phyloP scores from a whole-genome alignment of 2,113 vertebrate species.

The Ancistrus triradiatus region DNA sequence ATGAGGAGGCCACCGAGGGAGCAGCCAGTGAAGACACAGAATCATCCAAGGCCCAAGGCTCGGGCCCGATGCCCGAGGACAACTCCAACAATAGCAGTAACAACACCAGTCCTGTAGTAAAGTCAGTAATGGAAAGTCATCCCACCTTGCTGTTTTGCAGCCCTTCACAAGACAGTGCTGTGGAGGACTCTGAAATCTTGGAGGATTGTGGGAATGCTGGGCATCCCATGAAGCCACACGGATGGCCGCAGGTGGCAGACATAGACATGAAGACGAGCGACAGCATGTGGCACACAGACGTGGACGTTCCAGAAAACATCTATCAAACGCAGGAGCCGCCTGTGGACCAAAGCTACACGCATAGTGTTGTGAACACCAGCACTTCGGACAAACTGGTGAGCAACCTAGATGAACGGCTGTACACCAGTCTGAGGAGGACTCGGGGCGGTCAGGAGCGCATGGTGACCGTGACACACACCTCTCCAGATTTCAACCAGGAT shows the following conservation, averaged over 20 bases:
- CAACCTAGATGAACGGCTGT: conserved; percentile 65
- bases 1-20: conserved; percentile 74
- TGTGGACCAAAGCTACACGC: conserved; percentile 10
- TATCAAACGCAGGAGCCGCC: background rate
- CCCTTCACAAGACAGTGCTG: background rate
- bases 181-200: background rate
- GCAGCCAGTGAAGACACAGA: conserved; percentile 48
- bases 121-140: conserved; percentile 24
- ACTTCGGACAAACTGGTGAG: conserved; percentile 60
- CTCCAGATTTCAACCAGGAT: conserved; percentile 56
- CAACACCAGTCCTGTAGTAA: conserved; percentile 62
- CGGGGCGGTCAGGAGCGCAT: conserved; percentile 40
- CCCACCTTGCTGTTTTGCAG: conserved; percentile 8
- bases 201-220: background rate
- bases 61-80: conserved; percentile 31
- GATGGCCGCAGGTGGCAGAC: conserved; percentile 7
- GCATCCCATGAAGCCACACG: too few relatives aligned
- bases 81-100: conserved; percentile 66
- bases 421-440: conserved; percentile 49
- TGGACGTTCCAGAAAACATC: background rate
- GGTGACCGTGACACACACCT: conserved; percentile 48
- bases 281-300: conserved; percentile 8
- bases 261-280: background rate
- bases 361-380: conserved; percentile 28
- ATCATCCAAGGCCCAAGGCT: background rate